Conservation (phyloP, 2,113 vertebrate genomes). For the Cottus gobio region DNA sequence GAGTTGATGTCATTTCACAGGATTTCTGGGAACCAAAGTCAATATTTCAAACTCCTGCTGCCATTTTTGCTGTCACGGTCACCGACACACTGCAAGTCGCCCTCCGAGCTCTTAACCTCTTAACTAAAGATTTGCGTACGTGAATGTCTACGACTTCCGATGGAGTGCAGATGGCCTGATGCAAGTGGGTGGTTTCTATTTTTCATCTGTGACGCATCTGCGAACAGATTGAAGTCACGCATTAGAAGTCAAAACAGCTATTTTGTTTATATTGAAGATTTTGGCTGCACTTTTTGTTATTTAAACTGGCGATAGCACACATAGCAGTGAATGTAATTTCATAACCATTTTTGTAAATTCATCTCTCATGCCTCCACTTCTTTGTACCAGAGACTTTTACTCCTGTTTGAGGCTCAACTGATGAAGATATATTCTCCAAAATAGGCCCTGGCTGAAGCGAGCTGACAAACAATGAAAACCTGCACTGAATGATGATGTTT, state of each 20-base stretch:
- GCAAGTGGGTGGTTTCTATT: not conserved
- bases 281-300: not conserved
- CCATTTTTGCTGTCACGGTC: not conserved
- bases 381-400: not conserved
- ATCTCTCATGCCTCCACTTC: not conserved
- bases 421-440: not conserved
- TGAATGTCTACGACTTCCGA: not conserved
- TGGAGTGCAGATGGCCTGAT: constrained; percentile 12
- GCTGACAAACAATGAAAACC: constrained; percentile 16
- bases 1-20: not conserved
- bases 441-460: not conserved
- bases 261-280: constrained; percentile 36
- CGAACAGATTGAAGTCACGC: not conserved
- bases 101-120: not conserved
- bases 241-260: not conserved
- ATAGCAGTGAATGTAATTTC: not conserved
- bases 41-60: constrained; percentile 8
- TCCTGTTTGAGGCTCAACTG: not conserved
- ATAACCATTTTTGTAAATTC: constrained; percentile 7
- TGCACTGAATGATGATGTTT: not conserved
- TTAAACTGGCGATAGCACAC: constrained; percentile 1
- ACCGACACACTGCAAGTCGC: not conserved
- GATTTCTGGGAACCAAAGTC: constrained; percentile 15
- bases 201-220: not conserved
- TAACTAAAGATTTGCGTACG: constrained; percentile 10